Conservation (phyloP, 2,113 vertebrate genomes). For the Erythrolamprus reginae region DNA sequence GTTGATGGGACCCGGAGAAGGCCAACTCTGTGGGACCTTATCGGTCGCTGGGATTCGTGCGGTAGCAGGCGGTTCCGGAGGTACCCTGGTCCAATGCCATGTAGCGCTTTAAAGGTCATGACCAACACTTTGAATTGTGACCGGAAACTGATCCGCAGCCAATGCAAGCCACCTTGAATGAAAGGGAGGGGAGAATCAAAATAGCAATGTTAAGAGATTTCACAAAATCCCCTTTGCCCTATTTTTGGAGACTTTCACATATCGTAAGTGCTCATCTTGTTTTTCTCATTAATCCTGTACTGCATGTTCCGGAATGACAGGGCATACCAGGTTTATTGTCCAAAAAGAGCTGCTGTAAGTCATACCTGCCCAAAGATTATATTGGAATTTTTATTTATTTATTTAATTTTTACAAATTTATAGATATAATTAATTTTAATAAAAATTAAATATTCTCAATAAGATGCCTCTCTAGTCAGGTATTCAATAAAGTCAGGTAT, state of each 20-base stretch:
- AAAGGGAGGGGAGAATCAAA: background rate
- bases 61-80: too few relatives aligned
- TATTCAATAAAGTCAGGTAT: background rate
- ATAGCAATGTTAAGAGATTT: background rate
- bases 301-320: background rate
- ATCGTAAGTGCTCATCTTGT: background rate
- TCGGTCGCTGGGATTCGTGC: too few relatives aligned
- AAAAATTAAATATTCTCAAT: background rate
- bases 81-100: too few relatives aligned
- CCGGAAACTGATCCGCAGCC: too few relatives aligned
- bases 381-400: background rate
- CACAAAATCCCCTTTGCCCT: background rate
- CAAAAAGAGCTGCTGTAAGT: background rate
- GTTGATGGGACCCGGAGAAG: too few relatives aligned
- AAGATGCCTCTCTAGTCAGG: background rate
- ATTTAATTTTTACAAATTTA: background rate
- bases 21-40: too few relatives aligned
- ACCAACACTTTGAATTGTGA: too few relatives aligned
- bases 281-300: background rate
- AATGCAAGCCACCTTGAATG: too few relatives aligned
- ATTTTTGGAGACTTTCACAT: background rate
- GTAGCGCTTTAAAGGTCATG: too few relatives aligned
- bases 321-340: background rate
- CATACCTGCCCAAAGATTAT: background rate
- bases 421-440: background rate